Evolutionary conservation across 2,888 invertebrate genomes (phyloP).

Genomic region (Latrodectus elegans): DNA sequence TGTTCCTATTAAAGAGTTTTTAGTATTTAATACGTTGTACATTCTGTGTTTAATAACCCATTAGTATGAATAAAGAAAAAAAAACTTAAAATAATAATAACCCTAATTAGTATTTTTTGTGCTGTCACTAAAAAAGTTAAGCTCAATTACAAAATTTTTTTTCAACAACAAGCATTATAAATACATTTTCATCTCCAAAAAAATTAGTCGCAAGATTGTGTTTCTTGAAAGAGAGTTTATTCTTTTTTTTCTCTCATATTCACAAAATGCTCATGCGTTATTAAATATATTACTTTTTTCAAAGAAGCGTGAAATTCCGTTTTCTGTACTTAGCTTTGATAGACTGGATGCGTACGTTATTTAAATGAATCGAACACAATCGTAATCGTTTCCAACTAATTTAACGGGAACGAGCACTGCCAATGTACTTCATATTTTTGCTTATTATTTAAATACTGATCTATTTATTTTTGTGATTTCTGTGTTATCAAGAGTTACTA

Average conservation of each 20-base stretch:
- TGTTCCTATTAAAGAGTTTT: too few relatives aligned
- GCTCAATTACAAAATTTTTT: not conserved
- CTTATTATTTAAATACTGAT: too few relatives aligned
- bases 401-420: too few relatives aligned
- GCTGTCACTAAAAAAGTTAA: not conserved
- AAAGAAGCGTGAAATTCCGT: not conserved
- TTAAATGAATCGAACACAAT: too few relatives aligned
- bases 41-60: too few relatives aligned
- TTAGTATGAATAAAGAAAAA: not conserved
- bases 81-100: not conserved
- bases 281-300: not conserved
- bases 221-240: not conserved
- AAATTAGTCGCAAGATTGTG: not conserved
- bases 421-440: too few relatives aligned
- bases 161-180: not conserved
- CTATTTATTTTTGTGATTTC: too few relatives aligned
- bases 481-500: too few relatives aligned
- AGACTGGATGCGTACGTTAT: too few relatives aligned
- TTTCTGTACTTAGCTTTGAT: not conserved
- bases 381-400: too few relatives aligned
- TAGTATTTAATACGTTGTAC: too few relatives aligned
- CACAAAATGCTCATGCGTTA: not conserved
- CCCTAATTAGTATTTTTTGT: slow-evolving; percentile 2
- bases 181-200: not conserved
- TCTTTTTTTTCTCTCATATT: not conserved